Evolutionary conservation across 2,113 vertebrate species (phyloP), one percentile per base, ranked within the genome.

Genomic region (Gallinago jamesoni): DNA sequence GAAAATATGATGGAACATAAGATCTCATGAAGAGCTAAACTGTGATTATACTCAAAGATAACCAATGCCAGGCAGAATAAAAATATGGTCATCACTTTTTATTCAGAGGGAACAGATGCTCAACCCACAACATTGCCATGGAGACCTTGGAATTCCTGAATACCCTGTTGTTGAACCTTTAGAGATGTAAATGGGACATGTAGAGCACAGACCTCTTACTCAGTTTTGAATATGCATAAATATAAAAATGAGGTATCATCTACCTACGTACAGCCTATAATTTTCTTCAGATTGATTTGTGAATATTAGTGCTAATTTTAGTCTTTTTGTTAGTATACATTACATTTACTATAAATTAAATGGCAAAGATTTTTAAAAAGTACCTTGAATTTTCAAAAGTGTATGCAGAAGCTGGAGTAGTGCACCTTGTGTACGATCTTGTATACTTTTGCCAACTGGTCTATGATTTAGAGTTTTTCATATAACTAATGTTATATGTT

Each of bases 211-310:
- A 62, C 47, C 35, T 89, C 53, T 68, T 66, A 55, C 9, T 55
- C 64, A 90, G 53, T 82, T 68, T 59, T 14, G 72, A 69, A 84
- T 28, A 94, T 83, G 31, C 60, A 83, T 21, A 82, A 74, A 59
- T 84, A 83, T 28, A 93, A 91, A 90, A 74, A 48, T 73, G 48
- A 84, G 62, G 24, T 77, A 79, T 89, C 62, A 89, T 33, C 69
- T 77, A 67, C 82, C 70, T 93, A 43, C n/a, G 15, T 75, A 35
- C 14, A 95, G 52, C 67, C 74, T 84, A 13, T 91, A 93, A 93
- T 86, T 96, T 96, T 84, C 87, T 80, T 73, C 52, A 50, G 35
- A 89, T 48, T 47, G 63, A 83, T 90, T 91, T 89, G 52, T 82
- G 85, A 35, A 41, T 80, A 57, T 83, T 79, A 67, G 48, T 47